A percentile compares a stretch with the other conserved stretches of the same genome.
phyloP scores from a whole-genome alignment of 1,140 invertebrate genomes.

The Pachypeltis micranthus region DNA sequence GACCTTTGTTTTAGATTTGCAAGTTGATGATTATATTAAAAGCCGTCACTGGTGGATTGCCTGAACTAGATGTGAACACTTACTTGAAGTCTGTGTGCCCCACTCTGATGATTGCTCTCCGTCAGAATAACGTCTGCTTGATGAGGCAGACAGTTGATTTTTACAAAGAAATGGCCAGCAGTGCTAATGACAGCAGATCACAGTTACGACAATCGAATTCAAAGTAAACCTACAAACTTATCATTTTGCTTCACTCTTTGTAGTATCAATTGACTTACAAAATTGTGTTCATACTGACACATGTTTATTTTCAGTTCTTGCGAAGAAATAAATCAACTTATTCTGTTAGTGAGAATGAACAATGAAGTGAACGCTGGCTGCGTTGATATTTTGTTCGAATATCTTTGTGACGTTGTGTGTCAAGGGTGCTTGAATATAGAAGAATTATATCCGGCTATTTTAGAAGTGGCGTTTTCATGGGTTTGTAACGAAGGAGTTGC shows the following conservation, averaged over 20 bases:
- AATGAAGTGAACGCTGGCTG: constrained; percentile 4
- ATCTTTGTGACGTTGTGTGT: background rate
- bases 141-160: constrained; percentile 43
- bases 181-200: constrained; percentile 31
- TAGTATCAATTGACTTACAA: background rate
- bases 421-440: background rate
- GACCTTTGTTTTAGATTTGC: constrained; percentile 34
- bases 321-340: constrained; percentile 1
- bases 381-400: constrained; percentile 15
- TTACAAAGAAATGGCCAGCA: constrained; percentile 40
- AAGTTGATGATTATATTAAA: constrained; percentile 45
- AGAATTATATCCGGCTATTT: background rate
- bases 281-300: background rate
- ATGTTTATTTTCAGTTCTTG: constrained; percentile 14
- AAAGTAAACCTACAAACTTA: constrained; percentile 24
- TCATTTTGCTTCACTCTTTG: constrained; percentile 5
- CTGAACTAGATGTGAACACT: constrained; percentile 38
- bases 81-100: constrained; percentile 40
- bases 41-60: constrained; percentile 38
- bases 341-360: background rate
- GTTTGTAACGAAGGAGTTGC: constrained; percentile 1
- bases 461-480: constrained; percentile 4
- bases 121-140: constrained; percentile 36
- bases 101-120: constrained; percentile 38
- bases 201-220: constrained; percentile 26